phyloP scores from a whole-genome alignment of 2,888 invertebrate genomes.

The Clusia tigrina region DNA sequence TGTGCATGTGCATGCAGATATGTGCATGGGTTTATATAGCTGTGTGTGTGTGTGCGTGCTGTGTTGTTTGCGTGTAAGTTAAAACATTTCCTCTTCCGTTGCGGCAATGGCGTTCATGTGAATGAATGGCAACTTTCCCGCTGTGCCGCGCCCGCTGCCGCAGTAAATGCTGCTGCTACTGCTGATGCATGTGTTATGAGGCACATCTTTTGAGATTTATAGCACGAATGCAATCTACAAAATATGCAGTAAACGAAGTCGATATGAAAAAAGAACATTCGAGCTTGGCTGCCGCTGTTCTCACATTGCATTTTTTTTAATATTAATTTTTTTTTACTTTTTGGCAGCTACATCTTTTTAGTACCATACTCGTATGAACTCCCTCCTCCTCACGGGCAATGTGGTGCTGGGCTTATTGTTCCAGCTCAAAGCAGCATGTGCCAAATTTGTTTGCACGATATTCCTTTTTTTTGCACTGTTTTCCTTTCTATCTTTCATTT shows the following conservation, averaged over 20 bases:
- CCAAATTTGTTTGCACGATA: slow-evolving; percentile 1
- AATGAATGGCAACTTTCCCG: slow-evolving; percentile 17
- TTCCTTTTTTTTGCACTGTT: slow-evolving; percentile 4
- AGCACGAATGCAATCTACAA: slow-evolving; percentile 12
- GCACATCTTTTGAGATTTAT: slow-evolving; percentile 13
- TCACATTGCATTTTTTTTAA: neutral
- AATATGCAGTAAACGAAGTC: neutral
- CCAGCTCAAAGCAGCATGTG: slow-evolving; percentile 7
- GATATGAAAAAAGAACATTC: slow-evolving; percentile 1
- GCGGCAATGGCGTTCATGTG: slow-evolving; percentile 9
- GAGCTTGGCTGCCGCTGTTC: neutral
- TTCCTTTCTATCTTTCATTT: slow-evolving; percentile 5
- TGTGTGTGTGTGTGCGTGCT: slow-evolving; percentile 12
- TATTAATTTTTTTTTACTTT: neutral
- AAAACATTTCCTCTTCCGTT: slow-evolving; percentile 40
- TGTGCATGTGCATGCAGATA: too few species aligned
- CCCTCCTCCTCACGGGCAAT: neutral
- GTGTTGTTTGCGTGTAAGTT: slow-evolving; percentile 10
- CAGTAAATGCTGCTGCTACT: neutral
- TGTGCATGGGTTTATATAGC: too few species aligned
- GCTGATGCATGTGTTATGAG: neutral
- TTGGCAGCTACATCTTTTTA: neutral
- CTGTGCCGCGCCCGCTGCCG: neutral
- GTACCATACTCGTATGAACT: neutral
- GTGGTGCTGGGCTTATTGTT: neutral